A percentile compares a stretch with the other conserved stretches of the same genome.
phyloP scores from a whole-genome alignment of 1,140 invertebrate genomes.

The Ceratina japonica region DNA sequence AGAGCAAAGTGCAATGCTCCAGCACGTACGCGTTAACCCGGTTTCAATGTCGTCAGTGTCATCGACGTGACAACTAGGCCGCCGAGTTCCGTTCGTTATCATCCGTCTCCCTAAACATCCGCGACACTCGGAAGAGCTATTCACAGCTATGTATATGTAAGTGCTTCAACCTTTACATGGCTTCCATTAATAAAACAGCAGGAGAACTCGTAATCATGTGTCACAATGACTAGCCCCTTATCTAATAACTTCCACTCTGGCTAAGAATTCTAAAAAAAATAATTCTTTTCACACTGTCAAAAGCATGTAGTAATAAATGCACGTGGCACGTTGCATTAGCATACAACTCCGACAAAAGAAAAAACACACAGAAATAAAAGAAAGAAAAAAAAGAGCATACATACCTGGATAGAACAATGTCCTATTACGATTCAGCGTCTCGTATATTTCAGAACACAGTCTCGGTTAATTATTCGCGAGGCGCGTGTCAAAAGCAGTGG shows the following conservation, averaged over 20 bases:
- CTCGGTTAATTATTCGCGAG: constrained; percentile 28
- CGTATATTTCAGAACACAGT: constrained; percentile 3
- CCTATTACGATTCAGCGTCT: not conserved
- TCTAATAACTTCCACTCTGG: too few species aligned
- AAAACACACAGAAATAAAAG: not conserved
- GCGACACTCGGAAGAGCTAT: too few species aligned
- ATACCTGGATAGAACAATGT: not conserved
- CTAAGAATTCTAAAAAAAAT: too few species aligned
- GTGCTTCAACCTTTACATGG: too few species aligned
- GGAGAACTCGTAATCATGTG: too few species aligned
- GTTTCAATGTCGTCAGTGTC: constrained; percentile 54
- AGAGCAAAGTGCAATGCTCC: constrained; percentile 45
- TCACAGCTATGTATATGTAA: too few species aligned
- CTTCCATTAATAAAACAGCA: too few species aligned
- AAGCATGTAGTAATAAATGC: too few species aligned
- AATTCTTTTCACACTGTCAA: not conserved
- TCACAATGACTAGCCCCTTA: too few species aligned
- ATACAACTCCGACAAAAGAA: not conserved
- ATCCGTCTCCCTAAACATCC: constrained; percentile 34
- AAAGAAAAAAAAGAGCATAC: constrained; percentile 4
- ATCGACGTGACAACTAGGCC: constrained; percentile 54
- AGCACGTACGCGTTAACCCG: constrained; percentile 48
- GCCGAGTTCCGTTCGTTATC: constrained; percentile 40
- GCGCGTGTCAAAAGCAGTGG: constrained; percentile 7
- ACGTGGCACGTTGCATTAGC: not conserved